These are phyloP conservation scores for Zingel zingel DNA, from an alignment of 2,113 vertebrate genomes.

Conservation along the genomic window DNA sequence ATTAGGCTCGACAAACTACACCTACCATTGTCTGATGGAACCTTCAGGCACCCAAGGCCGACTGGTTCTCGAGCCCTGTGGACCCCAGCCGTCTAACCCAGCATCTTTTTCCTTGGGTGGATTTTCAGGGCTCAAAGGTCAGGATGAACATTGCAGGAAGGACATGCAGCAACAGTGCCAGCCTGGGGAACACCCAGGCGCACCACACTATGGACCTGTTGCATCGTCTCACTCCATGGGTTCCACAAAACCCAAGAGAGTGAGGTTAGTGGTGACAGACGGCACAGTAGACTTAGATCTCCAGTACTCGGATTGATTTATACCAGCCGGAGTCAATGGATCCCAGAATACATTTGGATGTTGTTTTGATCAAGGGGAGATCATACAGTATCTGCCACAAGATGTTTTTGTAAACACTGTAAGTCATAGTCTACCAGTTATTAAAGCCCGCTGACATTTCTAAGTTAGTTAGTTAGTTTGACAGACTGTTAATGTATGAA, in stretches of 20 bases:
- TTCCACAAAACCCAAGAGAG: slow-evolving; percentile 83
- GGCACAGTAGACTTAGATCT: slow-evolving; percentile 86
- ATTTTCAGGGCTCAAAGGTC: slow-evolving; percentile 77
- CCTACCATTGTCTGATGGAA: slow-evolving; percentile 88
- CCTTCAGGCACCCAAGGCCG: slow-evolving; percentile 86
- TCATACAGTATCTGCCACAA: slow-evolving; percentile 21
- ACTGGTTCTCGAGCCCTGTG: slow-evolving; percentile 83
- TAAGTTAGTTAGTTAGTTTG: slow-evolving; percentile 58
- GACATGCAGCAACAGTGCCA: slow-evolving; percentile 79
- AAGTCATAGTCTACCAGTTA: slow-evolving; percentile 50
- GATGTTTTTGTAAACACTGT: slow-evolving; percentile 64
- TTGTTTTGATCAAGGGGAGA: slow-evolving; percentile 10
- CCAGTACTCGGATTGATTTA: slow-evolving; percentile 84
- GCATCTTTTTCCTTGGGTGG: slow-evolving; percentile 72
- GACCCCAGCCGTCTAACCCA: slow-evolving; percentile 70
- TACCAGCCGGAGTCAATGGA: slow-evolving; percentile 3
- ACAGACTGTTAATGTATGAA: slow-evolving; percentile 54
- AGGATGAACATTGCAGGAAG: slow-evolving; percentile 76
- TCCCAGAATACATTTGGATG: slow-evolving; percentile 8
- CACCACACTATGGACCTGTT: slow-evolving; percentile 74
- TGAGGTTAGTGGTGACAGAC: slow-evolving; percentile 86
- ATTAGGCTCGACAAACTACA: slow-evolving; percentile 82
- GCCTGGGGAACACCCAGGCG: slow-evolving; percentile 70
- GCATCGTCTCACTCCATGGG: slow-evolving; percentile 80
- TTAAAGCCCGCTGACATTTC: slow-evolving; percentile 58